Conservation (phyloP, 2,797 vertebrate species). For the Margarornis squamiger region DNA sequence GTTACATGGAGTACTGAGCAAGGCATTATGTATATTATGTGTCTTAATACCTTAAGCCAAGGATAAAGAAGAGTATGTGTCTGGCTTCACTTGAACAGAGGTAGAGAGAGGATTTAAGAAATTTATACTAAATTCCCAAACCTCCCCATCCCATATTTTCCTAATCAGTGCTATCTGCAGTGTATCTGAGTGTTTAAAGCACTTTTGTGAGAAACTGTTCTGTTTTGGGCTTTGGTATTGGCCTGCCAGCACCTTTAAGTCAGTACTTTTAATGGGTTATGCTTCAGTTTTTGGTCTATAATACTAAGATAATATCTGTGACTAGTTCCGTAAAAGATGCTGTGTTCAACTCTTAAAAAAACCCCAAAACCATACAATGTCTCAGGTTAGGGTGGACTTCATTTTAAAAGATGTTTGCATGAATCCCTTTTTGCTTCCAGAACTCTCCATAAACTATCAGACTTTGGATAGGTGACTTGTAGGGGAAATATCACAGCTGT, state of each 20-base stretch:
- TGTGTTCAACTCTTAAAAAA: background rate
- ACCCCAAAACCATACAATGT: fast-evolving
- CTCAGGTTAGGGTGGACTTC: background rate
- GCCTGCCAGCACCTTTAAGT: background rate
- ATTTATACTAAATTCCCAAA: background rate
- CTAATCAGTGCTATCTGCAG: background rate
- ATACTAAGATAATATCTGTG: background rate
- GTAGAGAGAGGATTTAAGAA: background rate
- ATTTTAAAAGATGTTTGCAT: background rate
- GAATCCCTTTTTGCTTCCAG: background rate
- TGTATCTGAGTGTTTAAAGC: background rate
- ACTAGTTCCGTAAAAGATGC: background rate
- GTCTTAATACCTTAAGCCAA: background rate
- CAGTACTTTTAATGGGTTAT: background rate
- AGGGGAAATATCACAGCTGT: background rate
- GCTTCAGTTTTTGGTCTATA: background rate
- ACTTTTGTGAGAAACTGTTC: background rate
- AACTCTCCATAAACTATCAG: background rate
- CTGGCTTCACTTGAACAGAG: background rate
- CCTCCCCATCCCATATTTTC: background rate
- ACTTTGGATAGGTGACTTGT: background rate
- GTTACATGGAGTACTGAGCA: background rate
- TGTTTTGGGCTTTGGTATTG: background rate
- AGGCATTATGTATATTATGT: background rate
- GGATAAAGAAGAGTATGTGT: background rate